Conservation (phyloP, 2,888 invertebrate species). For the Alviniconcha strummeri region DNA sequence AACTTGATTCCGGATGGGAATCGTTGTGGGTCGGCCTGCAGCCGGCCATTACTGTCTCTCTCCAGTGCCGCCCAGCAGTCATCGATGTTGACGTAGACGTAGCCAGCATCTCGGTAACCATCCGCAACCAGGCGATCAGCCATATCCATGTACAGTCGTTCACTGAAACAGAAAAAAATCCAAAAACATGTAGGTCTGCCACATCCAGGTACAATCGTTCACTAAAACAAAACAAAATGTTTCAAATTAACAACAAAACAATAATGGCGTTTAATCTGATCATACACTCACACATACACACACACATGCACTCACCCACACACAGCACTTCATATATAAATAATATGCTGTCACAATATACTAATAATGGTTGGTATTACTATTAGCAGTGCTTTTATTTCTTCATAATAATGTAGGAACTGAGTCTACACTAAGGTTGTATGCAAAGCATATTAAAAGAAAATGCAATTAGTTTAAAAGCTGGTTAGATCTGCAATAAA, state of each 20-base stretch:
- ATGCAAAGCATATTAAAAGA: background rate
- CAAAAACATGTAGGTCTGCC: too few relatives aligned
- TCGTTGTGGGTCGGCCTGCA: constrained; percentile 88
- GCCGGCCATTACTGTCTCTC: constrained; percentile 82
- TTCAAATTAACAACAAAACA: too few relatives aligned
- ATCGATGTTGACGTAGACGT: constrained; percentile 82
- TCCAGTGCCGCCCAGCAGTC: constrained; percentile 94
- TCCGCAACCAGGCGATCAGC: constrained; percentile 79
- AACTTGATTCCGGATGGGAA: constrained; percentile 95
- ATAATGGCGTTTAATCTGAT: too few relatives aligned
- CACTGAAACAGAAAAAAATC: constrained; percentile 57
- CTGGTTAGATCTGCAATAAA: background rate
- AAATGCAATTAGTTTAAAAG: background rate
- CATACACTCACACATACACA: background rate
- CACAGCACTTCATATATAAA: background rate
- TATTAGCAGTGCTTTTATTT: background rate
- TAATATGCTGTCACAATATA: background rate
- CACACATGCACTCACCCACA: background rate
- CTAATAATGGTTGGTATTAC: background rate
- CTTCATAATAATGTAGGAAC: background rate
- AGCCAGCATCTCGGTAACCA: constrained; percentile 92
- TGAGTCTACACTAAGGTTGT: background rate
- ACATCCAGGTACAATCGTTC: too few relatives aligned
- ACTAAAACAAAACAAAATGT: too few relatives aligned
- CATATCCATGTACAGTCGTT: constrained; percentile 72